Evolutionary conservation across 2,797 vertebrate genomes (phyloP).

Genomic region (Acanthornis magna): DNA sequence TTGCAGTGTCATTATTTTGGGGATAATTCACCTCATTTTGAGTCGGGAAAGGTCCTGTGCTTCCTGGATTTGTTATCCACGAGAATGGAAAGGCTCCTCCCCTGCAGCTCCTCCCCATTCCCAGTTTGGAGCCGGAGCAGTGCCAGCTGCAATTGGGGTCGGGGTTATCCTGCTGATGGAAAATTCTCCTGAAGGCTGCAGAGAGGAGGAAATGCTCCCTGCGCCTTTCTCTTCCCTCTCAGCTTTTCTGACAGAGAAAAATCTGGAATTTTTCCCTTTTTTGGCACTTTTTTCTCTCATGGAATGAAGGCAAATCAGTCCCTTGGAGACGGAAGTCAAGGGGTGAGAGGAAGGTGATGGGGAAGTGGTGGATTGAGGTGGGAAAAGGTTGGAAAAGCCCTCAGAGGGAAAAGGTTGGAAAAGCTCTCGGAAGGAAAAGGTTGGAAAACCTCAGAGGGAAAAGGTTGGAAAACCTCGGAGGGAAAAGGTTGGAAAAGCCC

Average conservation of each 20-base stretch:
- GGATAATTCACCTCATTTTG: background rate
- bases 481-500: background rate
- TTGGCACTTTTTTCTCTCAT: background rate
- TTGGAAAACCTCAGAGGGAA: background rate
- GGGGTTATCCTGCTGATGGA: background rate
- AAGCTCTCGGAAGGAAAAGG: background rate
- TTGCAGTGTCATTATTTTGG: background rate
- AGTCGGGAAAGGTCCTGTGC: background rate
- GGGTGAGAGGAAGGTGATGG: background rate
- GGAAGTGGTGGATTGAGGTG: too few relatives aligned
- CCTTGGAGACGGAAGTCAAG: background rate
- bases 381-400: background rate
- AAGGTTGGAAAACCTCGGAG: background rate
- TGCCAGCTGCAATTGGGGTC: background rate
- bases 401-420: background rate
- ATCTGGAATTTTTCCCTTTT: too few relatives aligned
- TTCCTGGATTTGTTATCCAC: background rate
- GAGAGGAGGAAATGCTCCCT: background rate
- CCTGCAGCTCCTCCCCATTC: background rate
- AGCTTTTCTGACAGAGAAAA: background rate
- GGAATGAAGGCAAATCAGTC: background rate
- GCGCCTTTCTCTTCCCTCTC: background rate
- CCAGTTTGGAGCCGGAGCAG: background rate
- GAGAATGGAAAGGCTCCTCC: background rate
- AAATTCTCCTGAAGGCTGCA: background rate